Conservation (phyloP, 2,888 invertebrate genomes). For the Pegoplata infirma region DNA sequence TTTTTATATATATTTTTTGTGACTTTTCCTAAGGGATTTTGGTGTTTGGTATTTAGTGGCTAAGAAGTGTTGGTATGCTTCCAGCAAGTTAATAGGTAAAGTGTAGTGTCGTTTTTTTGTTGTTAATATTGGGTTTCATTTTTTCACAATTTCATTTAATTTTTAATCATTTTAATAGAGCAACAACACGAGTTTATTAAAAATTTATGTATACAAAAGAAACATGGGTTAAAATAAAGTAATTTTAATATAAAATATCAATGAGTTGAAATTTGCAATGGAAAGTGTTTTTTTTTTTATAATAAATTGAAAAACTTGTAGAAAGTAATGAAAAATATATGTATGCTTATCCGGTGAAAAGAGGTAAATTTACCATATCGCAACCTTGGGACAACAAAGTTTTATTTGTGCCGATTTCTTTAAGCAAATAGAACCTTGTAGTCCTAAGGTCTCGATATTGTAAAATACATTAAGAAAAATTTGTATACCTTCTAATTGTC, state of each 20-base stretch:
- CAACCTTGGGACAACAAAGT: too few relatives aligned
- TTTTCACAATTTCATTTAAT: slow-evolving; percentile 25
- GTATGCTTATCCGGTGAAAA: too few relatives aligned
- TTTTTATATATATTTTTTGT: slow-evolving; percentile 14
- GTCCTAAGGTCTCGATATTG: too few relatives aligned
- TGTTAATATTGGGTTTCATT: not conserved
- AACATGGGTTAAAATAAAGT: not conserved
- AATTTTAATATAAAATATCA: not conserved
- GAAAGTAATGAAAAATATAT: too few relatives aligned
- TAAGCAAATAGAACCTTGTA: too few relatives aligned
- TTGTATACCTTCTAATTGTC: too few relatives aligned
- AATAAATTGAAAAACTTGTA: too few relatives aligned
- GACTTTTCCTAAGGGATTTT: slow-evolving; percentile 54
- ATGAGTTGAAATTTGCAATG: not conserved
- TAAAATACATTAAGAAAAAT: too few relatives aligned
- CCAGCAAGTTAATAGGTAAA: slow-evolving; percentile 1
- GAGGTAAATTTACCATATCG: too few relatives aligned
- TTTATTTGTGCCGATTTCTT: too few relatives aligned
- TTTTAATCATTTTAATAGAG: slow-evolving; percentile 60
- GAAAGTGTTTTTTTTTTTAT: too few relatives aligned
- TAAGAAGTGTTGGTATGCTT: slow-evolving; percentile 50
- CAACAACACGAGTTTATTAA: slow-evolving; percentile 18
- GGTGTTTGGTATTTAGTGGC: slow-evolving; percentile 58
- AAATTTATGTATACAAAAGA: slow-evolving; percentile 11
- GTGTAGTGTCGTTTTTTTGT: not conserved